Conservation (phyloP, 1,140 invertebrate species). For the Uloborus diversus region DNA sequence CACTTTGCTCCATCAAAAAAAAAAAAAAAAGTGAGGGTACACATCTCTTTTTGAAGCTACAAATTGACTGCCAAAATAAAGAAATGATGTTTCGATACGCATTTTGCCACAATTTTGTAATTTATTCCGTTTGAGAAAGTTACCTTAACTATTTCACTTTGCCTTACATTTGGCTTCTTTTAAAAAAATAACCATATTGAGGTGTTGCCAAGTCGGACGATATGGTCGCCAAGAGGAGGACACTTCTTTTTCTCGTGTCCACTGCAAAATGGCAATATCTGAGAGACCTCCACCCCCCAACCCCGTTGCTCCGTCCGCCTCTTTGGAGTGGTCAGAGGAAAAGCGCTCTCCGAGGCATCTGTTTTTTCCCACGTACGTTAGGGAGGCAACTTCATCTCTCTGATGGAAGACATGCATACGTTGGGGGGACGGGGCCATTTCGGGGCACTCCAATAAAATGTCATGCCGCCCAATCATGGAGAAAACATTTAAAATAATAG, state of each 20-base stretch:
- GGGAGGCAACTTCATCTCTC: slow-evolving; percentile 48
- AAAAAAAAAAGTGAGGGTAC: too few species aligned
- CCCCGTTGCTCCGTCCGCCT: too few species aligned
- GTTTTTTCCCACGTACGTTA: slow-evolving; percentile 55
- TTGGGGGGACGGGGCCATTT: slow-evolving; percentile 23
- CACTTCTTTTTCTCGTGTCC: slow-evolving; percentile 1
- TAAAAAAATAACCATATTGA: neutral
- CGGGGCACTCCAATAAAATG: slow-evolving; percentile 51
- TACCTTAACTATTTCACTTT: too few species aligned
- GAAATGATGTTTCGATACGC: too few species aligned
- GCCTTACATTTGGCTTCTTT: too few species aligned
- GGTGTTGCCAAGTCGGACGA: neutral
- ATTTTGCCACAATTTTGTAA: too few species aligned
- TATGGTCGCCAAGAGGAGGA: neutral
- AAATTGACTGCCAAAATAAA: too few species aligned
- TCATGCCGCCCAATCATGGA: slow-evolving; percentile 52
- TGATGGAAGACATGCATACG: slow-evolving; percentile 52
- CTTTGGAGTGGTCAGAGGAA: slow-evolving; percentile 31
- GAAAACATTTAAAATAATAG: slow-evolving; percentile 57
- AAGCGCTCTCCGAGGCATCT: slow-evolving; percentile 41
- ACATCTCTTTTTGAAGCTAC: too few species aligned
- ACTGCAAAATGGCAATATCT: slow-evolving; percentile 56
- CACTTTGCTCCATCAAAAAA: too few species aligned
- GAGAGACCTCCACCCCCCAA: slow-evolving; percentile 36
- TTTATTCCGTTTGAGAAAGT: too few species aligned